Evolutionary conservation across 2,888 invertebrate genomes (phyloP).

Genomic region (Gandaritis pyraliata): DNA sequence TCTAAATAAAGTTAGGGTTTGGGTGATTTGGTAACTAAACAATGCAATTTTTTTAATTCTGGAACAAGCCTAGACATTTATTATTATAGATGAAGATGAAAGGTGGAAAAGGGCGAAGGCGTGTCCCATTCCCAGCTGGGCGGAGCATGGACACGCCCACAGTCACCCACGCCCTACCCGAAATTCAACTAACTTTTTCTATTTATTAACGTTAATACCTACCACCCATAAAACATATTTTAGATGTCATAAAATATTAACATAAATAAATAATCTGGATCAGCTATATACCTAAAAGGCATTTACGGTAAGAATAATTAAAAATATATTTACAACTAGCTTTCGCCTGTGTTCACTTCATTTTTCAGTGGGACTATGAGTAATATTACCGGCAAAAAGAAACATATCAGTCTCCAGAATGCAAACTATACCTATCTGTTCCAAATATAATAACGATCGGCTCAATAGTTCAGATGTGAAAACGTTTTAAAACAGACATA

Average conservation of each 20-base stretch:
- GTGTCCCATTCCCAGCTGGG: constrained; percentile 69
- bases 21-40: constrained; percentile 15
- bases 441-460: not conserved
- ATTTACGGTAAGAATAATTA: too few species aligned
- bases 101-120: constrained; percentile 81
- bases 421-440: not conserved
- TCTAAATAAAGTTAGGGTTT: not conserved
- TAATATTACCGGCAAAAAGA: not conserved
- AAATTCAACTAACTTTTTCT: constrained; percentile 67
- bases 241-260: too few species aligned
- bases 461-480: too few species aligned
- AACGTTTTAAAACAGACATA: not conserved
- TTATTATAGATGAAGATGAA: constrained; percentile 61
- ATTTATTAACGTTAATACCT: constrained; percentile 50
- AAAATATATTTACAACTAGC: not conserved
- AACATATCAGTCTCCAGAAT: not conserved
- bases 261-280: too few species aligned
- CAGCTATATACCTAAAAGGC: too few species aligned
- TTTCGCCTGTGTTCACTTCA: not conserved
- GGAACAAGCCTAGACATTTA: constrained; percentile 57
- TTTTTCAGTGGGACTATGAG: not conserved
- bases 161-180: constrained; percentile 72
- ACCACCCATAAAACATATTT: constrained; percentile 10
- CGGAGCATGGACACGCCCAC: constrained; percentile 79
- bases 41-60: constrained; percentile 32